Evolutionary conservation across 2,888 invertebrate genomes (phyloP), one percentile per base, ranked within the genome.

Genomic region (Brachycybe producta): DNA sequence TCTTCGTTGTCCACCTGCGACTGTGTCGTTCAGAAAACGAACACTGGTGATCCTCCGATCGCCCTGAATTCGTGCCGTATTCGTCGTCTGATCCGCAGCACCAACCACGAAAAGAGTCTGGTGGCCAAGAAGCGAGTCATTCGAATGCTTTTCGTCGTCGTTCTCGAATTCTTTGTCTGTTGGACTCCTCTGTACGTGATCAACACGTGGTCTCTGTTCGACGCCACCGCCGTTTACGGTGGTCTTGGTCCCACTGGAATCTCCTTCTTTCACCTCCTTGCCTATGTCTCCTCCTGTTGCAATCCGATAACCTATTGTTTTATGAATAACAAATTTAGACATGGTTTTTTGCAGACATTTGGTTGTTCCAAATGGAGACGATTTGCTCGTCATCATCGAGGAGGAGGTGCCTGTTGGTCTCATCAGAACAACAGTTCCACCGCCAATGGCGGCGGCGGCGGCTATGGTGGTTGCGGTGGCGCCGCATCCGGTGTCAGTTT

Each of bases 51-150:
- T 3, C 39, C 19, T 7, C 39, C 42, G 2, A 26, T n/a, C 3
- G n/a, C 11, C 24, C 21, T 42, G 13, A 26, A 21, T 7, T 7
- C 36, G 3, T 24, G 40, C 21, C 39, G 40, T n/a, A 32, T 46
- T 7, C 39, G 45, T 39, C 77, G 77, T 55, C 78, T 77, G 2
- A 79, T 82, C 49, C 68, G 82, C 17, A 81, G 81, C 39, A 82
- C 80, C 23, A 81, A 84, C 63, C 79, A 79, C 59, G 81, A 80
- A 58, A 81, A 80, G 61, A 83, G 80, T 61, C 80, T 84, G 43
- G 79, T 81, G 58, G 81, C 81, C 0, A 83, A 82, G 58, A 75
- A 79, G 61, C 79, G 80, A 72, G 79, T 80, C 15, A 71, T 75
- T 56, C 73, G 75, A 62, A 80, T 80, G 79, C 65, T 80, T 47